These are phyloP conservation scores for Dendrolimus pini DNA, from an alignment of 2,888 invertebrate genomes.

Conservation along the genomic window DNA sequence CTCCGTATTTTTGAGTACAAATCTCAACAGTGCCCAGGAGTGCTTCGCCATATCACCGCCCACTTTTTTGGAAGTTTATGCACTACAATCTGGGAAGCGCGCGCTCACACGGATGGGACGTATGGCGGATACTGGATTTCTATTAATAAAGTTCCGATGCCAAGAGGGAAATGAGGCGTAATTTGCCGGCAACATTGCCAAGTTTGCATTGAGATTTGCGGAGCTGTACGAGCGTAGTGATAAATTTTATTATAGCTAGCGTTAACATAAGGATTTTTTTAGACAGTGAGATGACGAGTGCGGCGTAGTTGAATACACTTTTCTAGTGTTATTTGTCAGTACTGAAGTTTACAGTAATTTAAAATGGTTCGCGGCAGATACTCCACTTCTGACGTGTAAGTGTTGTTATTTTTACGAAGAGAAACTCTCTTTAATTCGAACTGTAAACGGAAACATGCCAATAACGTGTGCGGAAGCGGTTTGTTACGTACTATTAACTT, in stretches of 20 bases:
- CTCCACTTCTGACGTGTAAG: constrained; percentile 69
- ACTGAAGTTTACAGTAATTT: constrained; percentile 13
- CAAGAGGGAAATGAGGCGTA: constrained; percentile 54
- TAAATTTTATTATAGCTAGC: constrained; percentile 47
- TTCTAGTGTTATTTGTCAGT: constrained; percentile 30
- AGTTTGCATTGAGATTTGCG: constrained; percentile 61
- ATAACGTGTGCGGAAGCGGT: neutral
- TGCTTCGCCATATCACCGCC: constrained; percentile 10
- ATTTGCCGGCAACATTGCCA: constrained; percentile 54
- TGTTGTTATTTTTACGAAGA: constrained; percentile 10
- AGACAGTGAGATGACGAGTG: constrained; percentile 43
- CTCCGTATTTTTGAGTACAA: constrained; percentile 30
- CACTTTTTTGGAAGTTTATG: constrained; percentile 17
- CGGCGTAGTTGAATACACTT: constrained; percentile 28
- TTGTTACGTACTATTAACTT: constrained; percentile 3
- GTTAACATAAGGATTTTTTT: constrained; percentile 48
- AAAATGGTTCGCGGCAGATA: constrained; percentile 68
- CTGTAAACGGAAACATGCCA: constrained; percentile 5
- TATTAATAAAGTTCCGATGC: constrained; percentile 53
- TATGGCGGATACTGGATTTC: constrained; percentile 40
- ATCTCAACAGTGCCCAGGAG: constrained; percentile 22
- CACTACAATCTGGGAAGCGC: constrained; percentile 24
- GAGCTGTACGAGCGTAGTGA: constrained; percentile 39
- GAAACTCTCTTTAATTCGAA: constrained; percentile 4
- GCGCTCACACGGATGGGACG: constrained; percentile 25